Percentiles rank a stretch among this genome's conserved stretches.
These are phyloP conservation scores for Muscidifurax raptorellus DNA, from an alignment of 1,140 invertebrate genomes.

Conservation along the genomic window DNA sequence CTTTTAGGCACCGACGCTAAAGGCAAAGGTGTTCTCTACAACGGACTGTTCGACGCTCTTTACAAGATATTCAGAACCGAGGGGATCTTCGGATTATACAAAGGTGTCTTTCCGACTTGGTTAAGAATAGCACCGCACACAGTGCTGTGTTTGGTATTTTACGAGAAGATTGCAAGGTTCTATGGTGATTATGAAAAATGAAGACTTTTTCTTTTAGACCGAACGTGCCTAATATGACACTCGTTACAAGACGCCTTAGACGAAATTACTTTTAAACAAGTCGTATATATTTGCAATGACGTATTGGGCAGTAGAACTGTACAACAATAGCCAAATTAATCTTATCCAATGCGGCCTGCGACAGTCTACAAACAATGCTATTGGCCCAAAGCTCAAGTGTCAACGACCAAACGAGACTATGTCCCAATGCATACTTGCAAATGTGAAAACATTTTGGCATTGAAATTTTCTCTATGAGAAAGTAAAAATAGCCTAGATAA, in stretches of 20 bases:
- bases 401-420: not conserved
- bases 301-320: too few relatives aligned
- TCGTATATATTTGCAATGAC: too few relatives aligned
- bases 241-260: too few relatives aligned
- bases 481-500: conserved; percentile 19
- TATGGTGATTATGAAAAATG: not conserved
- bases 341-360: conserved; percentile 79
- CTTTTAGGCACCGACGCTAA: conserved; percentile 78
- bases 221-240: too few relatives aligned
- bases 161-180: conserved; percentile 81
- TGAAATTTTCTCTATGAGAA: conserved; percentile 48
- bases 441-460: conserved; percentile 15
- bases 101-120: conserved; percentile 88
- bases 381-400: not conserved
- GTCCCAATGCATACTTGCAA: not conserved
- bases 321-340: conserved; percentile 61
- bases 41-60: conserved; percentile 83
- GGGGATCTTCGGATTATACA: conserved; percentile 87
- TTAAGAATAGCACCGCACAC: conserved; percentile 90
- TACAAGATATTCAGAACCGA: conserved; percentile 84
- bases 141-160: conserved; percentile 87
- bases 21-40: conserved; percentile 84
- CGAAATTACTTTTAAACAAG: too few relatives aligned
- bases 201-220: not conserved
- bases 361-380: not conserved